A percentile compares a stretch with the other conserved stretches of the same genome.
Conservation (phyloP, 1,140 invertebrate species). For the Lucilia cuprina region DNA sequence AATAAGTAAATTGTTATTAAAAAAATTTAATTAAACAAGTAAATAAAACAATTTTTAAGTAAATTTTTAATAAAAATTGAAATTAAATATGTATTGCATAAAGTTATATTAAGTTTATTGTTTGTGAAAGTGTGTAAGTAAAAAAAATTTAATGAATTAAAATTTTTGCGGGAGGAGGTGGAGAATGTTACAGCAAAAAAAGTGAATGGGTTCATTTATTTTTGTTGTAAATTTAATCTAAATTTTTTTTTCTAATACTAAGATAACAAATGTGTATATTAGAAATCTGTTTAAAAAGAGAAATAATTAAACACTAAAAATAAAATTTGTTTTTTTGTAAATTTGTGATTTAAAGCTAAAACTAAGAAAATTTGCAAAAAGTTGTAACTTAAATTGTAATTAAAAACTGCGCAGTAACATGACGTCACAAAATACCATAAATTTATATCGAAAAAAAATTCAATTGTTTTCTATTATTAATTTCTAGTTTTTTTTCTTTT, state of each 20-base stretch:
- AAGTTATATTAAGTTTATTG: background rate
- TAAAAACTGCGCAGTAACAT: constrained; percentile 23
- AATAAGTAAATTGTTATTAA: background rate
- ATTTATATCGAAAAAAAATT: background rate
- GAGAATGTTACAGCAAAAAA: background rate
- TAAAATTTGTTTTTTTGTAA: background rate
- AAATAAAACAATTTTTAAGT: background rate
- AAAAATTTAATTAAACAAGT: background rate
- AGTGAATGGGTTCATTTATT: background rate
- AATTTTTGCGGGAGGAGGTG: background rate
- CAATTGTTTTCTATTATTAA: background rate
- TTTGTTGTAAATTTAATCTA: background rate
- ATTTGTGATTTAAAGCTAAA: background rate
- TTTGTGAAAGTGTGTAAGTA: background rate
- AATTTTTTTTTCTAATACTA: background rate
- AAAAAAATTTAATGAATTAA: background rate
- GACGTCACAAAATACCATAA: background rate
- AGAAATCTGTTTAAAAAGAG: background rate
- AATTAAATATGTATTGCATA: background rate
- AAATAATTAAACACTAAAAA: background rate
- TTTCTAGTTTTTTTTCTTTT: background rate
- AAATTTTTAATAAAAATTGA: background rate
- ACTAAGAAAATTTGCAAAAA: background rate
- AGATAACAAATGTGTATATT: background rate
- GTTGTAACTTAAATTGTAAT: constrained; percentile 1